Conservation (phyloP, 2,797 vertebrate genomes). For the Sebastes variabilis region DNA sequence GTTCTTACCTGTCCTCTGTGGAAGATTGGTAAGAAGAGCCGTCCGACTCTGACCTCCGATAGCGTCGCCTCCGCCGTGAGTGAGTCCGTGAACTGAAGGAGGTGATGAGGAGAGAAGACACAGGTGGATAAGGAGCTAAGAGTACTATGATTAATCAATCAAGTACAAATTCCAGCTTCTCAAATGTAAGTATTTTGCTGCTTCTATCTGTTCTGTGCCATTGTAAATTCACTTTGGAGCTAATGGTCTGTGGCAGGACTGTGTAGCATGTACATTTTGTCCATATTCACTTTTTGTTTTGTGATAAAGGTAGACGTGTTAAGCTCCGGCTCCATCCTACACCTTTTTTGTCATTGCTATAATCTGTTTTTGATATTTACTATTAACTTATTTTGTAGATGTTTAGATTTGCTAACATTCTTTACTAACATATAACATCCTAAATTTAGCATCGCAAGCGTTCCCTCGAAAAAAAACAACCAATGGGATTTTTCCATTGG, state of each 20-base stretch:
- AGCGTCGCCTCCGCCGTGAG: constrained; percentile 79
- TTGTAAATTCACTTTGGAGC: not conserved
- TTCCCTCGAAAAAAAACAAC: too few species aligned
- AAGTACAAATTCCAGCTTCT: not conserved
- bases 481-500: too few species aligned
- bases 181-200: not conserved
- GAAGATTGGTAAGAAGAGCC: constrained; percentile 85
- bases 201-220: not conserved
- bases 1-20: constrained; percentile 87
- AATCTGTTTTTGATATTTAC: not conserved
- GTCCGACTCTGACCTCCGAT: constrained; percentile 83
- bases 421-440: not conserved
- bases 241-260: not conserved
- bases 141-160: not conserved
- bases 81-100: constrained; percentile 86
- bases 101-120: constrained; percentile 22
- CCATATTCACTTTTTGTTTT: not conserved
- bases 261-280: not conserved
- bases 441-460: fast-evolving
- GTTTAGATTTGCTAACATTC: not conserved
- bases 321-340: not conserved
- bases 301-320: too few species aligned
- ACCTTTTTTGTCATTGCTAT: not conserved
- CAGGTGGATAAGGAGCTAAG: constrained; percentile 23
- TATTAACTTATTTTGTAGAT: not conserved